These are phyloP conservation scores for Columba guinea DNA, from an alignment of 2,797 vertebrate genomes.

Conservation along the genomic window DNA sequence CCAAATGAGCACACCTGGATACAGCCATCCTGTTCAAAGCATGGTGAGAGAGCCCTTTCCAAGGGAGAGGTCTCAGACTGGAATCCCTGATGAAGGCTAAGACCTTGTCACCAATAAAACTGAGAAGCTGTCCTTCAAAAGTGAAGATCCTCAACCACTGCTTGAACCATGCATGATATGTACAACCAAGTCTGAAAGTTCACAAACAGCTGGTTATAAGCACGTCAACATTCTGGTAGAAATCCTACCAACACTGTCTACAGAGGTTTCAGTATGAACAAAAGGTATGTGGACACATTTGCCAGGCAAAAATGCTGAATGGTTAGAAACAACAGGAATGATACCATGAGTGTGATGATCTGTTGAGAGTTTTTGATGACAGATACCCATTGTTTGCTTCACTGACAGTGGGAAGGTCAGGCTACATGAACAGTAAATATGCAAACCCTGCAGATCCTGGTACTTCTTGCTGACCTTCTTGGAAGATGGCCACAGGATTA, in stretches of 20 bases:
- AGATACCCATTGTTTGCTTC: background rate
- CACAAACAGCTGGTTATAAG: background rate
- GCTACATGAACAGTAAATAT: background rate
- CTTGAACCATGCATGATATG: accelerated
- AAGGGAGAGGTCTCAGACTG: background rate
- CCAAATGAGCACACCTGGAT: background rate
- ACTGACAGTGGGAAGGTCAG: background rate
- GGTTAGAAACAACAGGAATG: background rate
- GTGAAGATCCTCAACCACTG: background rate
- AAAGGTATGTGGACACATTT: background rate
- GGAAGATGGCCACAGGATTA: background rate
- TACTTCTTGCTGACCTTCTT: background rate
- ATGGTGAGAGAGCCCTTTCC: background rate
- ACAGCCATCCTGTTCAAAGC: background rate
- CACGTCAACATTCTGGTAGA: background rate
- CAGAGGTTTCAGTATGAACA: background rate
- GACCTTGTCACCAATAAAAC: background rate
- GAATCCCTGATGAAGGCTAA: background rate
- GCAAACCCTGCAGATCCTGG: background rate
- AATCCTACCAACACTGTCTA: background rate
- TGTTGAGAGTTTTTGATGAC: background rate
- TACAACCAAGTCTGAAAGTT: background rate
- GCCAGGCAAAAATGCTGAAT: background rate
- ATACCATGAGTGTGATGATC: background rate
- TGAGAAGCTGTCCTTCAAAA: background rate